Evolutionary conservation across 2,797 vertebrate species (phyloP).

Genomic region (Myotis findleyi): DNA sequence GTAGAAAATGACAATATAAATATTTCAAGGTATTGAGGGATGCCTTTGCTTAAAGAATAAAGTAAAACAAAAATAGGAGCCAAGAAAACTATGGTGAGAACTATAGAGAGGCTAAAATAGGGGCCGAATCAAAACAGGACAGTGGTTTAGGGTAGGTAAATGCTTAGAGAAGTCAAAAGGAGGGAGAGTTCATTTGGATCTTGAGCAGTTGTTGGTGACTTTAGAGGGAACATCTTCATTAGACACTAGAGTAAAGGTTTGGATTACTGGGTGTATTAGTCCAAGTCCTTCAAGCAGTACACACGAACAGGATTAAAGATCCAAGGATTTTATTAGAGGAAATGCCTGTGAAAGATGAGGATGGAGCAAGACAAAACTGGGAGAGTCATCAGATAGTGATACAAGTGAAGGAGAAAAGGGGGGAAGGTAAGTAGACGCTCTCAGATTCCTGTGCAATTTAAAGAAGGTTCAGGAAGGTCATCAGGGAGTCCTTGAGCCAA

Average conservation of each 20-base stretch:
- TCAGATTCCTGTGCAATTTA: background rate
- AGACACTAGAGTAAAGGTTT: background rate
- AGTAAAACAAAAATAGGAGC: background rate
- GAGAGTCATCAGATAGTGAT: background rate
- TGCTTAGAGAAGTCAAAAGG: background rate
- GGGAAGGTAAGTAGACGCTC: background rate
- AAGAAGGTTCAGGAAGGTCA: background rate
- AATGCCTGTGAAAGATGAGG: background rate
- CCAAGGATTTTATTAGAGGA: background rate
- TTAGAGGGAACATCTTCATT: background rate
- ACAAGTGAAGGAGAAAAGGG: background rate
- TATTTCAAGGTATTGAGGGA: background rate
- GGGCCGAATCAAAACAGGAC: background rate
- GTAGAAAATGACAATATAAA: background rate
- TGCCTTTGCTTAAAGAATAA: background rate
- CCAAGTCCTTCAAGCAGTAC: background rate
- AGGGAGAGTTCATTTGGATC: background rate
- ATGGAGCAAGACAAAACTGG: background rate
- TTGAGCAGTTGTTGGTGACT: background rate
- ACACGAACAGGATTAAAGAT: background rate
- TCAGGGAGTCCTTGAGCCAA: background rate
- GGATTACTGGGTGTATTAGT: background rate
- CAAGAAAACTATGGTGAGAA: background rate
- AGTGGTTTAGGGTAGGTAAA: background rate
- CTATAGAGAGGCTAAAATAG: background rate